Conservation (phyloP, 1,140 invertebrate species). For the Acyrthosiphon pisum region DNA sequence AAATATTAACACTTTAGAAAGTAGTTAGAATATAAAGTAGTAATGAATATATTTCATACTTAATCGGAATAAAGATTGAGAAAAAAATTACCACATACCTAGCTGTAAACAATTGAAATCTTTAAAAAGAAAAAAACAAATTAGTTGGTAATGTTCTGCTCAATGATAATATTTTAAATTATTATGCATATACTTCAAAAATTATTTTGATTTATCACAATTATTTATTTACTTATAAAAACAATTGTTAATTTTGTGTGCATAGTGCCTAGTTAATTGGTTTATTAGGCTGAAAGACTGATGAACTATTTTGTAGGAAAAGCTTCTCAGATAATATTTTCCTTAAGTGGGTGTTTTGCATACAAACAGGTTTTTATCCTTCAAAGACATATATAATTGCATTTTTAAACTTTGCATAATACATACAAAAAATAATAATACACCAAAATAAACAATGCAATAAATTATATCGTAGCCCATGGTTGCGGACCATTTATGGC, state of each 20-base stretch:
- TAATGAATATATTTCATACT: neutral
- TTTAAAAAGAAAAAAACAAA: neutral
- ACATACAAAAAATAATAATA: conserved; percentile 26
- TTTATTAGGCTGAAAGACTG: neutral
- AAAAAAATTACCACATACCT: neutral
- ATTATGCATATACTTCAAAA: neutral
- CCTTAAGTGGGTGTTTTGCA: conserved; percentile 32
- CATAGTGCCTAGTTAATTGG: neutral
- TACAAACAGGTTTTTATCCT: conserved; percentile 34
- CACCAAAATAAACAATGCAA: conserved; percentile 38
- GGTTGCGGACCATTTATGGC: conserved; percentile 5
- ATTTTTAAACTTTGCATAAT: conserved; percentile 11
- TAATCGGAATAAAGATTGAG: neutral
- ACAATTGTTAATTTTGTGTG: neutral
- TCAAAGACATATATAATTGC: conserved; percentile 32
- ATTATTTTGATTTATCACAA: neutral
- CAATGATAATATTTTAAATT: neutral
- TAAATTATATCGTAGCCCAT: conserved; percentile 13
- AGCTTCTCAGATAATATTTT: neutral
- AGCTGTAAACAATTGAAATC: neutral
- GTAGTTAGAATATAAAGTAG: neutral
- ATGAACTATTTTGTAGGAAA: neutral
- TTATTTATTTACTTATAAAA: neutral
- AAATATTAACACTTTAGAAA: neutral
- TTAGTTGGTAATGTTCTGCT: no score